Evolutionary conservation across 2,888 invertebrate genomes (phyloP), one percentile per base, ranked within the genome.

Genomic region (Nomada goodeniana): DNA sequence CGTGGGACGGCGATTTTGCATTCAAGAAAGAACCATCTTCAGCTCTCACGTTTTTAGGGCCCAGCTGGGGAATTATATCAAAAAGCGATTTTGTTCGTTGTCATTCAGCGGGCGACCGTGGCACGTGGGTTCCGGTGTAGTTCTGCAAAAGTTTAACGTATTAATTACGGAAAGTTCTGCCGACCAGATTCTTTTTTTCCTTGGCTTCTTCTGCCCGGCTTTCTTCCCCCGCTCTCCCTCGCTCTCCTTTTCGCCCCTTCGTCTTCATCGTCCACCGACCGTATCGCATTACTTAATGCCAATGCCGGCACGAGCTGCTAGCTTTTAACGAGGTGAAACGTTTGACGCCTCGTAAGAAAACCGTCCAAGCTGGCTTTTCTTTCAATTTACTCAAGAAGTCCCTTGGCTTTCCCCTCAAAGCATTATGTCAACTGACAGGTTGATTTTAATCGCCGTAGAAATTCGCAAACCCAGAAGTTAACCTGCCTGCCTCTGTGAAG

Each of bases 251-350:
- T 47, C 80, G 64, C 52, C 59, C 69, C 79, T 71, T 76, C 82
- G 72, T 88, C 83, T 79, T 85, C 81, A 61, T 76, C 79, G 79
- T 65, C 72, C 70, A 77, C 83, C 70, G 67, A 83, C 80, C 88
- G 82, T 87, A 84, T 88, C 87, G 86, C 86, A 84, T 87, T 88
- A 88, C 88, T 88, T 87, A 87, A 88, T 86, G 84, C 84, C 88
- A 69, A 84, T 86, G 83, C 86, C 85, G 88, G 82, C 85, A 80
- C 88, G 88, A 81, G 80, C 85, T 83, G 79, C 85, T 74, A 84
- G 87, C 82, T 87, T 87, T 88, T 88, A 88, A 88, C 88, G 88
- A 88, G 85, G 84, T 83, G 87, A 87, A 89, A 87, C 87, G 89
- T 87, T 89, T 86, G 88, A 89, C 87, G 84, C 89, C 86, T 88